Base-by-base conservation (phyloP, 1,140 invertebrate species). In the Bombus picipes region DNA sequence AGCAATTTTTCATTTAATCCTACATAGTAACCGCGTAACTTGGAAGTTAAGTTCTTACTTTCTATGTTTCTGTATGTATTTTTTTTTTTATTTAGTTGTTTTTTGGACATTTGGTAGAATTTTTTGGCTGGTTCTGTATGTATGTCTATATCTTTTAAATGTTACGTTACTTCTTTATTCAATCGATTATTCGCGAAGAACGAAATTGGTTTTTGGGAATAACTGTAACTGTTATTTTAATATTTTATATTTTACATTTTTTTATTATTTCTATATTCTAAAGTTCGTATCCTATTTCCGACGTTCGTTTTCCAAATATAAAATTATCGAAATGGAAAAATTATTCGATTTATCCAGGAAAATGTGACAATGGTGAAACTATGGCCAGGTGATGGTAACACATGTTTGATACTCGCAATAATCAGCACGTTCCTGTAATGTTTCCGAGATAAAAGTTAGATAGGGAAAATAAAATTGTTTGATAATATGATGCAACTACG, bases 401-500 rank as follows among this genome's bases (percentile, higher is more conserved):
- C 39, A 32, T 32, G 5, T 32, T n/a, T 59, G 3, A 37, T n/a
- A 77, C 39, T 59, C 6, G 37, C 9, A 37, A 68, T 68, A 41
- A 34, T 9, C 3, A 41, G 22, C 8, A n/a, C 32, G 22, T 15
- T 12, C 25, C 43, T 70, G 41, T 18, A 34, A 70, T 22, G 13
- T 37, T 70, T 22, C 18, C 8, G 65, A 57, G 68, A 81, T 71
- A 71, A 71, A 72, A 57, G 25, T 39, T 32, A 68, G 32, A 68
- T 80, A 80, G 41, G 12, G 18, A 72, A 59, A 72, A 37, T 81
- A 47, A 39, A 81, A 66, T 66, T 66, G 28, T 71, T 71, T 72
- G 79, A 81, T 57, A 81, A 71, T 22, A 37, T 70, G 68, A 72
- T 71, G 79, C 62, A 81, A 81, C 43, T 53, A 66, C 66, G 70